Conservation (phyloP, 2,797 vertebrate genomes). For the Poliocrania exsul region DNA sequence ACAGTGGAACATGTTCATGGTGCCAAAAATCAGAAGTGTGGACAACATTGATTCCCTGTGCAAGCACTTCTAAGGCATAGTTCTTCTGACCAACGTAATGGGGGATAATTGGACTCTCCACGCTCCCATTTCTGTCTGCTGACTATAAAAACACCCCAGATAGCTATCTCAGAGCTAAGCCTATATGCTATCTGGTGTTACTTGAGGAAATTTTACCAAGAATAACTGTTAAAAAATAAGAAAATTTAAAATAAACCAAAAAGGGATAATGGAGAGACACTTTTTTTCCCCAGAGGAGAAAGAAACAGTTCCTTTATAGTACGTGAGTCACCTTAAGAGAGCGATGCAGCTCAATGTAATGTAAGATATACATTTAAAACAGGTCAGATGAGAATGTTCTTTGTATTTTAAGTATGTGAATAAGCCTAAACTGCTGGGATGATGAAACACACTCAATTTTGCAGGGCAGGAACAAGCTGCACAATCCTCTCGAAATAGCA, state of each 20-base stretch:
- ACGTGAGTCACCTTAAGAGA: background rate
- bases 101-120: background rate
- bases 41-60: rapidly evolving
- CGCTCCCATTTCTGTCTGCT: background rate
- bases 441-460: background rate
- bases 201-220: background rate
- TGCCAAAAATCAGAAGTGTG: background rate
- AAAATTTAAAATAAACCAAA: background rate
- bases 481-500: background rate
- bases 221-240: background rate
- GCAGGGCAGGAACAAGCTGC: background rate
- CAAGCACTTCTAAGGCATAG: background rate
- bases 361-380: background rate
- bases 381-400: background rate
- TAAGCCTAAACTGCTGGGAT: background rate
- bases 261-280: background rate
- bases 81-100: background rate
- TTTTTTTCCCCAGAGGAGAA: background rate
- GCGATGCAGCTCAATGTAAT: background rate
- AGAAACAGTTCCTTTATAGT: background rate
- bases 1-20: background rate
- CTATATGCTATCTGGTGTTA: background rate
- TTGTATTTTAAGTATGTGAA: background rate
- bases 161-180: background rate
- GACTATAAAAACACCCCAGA: background rate